Conservation (phyloP, 35 echinoderm and acorn worm genomes). For the Heliocidaris erythrogramma region DNA sequence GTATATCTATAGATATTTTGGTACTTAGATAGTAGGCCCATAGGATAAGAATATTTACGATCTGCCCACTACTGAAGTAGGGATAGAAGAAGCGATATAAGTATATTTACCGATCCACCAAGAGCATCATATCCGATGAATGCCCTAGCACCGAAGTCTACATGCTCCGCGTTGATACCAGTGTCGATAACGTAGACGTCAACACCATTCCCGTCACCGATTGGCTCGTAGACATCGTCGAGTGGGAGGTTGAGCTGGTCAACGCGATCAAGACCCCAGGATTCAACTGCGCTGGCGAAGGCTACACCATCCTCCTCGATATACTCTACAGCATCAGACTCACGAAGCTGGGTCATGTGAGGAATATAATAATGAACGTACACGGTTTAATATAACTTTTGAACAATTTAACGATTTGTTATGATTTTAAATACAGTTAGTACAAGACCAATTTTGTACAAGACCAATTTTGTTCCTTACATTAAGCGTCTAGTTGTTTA, state of each 20-base stretch:
- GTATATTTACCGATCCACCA: conserved; percentile 45
- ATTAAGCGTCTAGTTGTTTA: background rate
- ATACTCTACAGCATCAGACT: conserved; percentile 54
- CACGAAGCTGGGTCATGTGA: conserved; percentile 42
- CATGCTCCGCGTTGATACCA: conserved; percentile 56
- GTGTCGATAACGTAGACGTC: conserved; percentile 72
- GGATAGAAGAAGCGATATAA: background rate
- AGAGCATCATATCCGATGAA: conserved; percentile 52
- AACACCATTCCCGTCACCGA: conserved; percentile 54
- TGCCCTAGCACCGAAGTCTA: conserved; percentile 58
- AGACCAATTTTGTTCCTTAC: background rate
- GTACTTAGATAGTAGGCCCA: too few species aligned
- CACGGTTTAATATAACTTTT: background rate
- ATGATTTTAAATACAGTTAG: background rate
- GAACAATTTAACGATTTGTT: background rate
- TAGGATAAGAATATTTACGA: too few species aligned
- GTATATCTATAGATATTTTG: too few species aligned
- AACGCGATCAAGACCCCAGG: conserved; percentile 78
- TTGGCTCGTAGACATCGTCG: conserved; percentile 48
- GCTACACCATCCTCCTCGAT: conserved; percentile 67
- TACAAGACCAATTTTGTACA: background rate
- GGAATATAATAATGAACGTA: background rate
- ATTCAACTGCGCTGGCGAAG: conserved; percentile 31
- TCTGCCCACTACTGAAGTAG: too few species aligned
- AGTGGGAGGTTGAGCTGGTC: conserved; percentile 68